These are phyloP conservation scores for Arbacia lixula DNA, from an alignment of 53 echinoderm and acorn worm species.

Conservation along the genomic window DNA sequence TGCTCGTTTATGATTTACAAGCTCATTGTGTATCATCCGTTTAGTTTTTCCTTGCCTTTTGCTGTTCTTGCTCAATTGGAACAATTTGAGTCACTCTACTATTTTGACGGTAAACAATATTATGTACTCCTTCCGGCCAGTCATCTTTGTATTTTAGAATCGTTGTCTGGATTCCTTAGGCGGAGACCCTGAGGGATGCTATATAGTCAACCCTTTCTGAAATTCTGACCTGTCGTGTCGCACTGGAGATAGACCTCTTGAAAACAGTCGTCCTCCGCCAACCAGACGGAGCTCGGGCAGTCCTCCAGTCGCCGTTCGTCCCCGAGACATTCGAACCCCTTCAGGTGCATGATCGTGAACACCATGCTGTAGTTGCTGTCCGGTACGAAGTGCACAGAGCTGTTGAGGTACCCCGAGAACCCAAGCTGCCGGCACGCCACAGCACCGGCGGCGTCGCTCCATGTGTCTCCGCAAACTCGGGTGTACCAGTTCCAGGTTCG, in stretches of 20 bases:
- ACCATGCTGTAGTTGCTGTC: background rate
- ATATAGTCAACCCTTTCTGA: too few species aligned
- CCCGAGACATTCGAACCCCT: conserved; percentile 3
- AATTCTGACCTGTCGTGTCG: conserved; percentile 8
- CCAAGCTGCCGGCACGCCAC: conserved; percentile 45
- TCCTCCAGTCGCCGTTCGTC: conserved; percentile 28
- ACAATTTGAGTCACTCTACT: too few species aligned
- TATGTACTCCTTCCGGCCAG: too few species aligned
- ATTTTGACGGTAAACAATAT: too few species aligned
- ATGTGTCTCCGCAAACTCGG: conserved; percentile 21
- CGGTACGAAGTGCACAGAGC: background rate
- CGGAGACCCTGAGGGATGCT: too few species aligned
- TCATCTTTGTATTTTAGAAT: too few species aligned
- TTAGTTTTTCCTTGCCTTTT: too few species aligned
- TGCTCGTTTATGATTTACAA: too few species aligned
- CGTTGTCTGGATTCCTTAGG: too few species aligned
- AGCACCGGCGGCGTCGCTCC: background rate
- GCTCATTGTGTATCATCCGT: too few species aligned
- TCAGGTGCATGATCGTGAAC: background rate
- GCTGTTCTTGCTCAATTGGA: too few species aligned
- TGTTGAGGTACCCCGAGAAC: conserved; percentile 17
- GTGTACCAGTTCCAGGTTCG: background rate
- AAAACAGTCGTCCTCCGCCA: background rate
- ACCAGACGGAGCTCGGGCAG: conserved; percentile 9
- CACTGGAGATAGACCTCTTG: background rate